These are phyloP conservation scores for Ispidina lecontei DNA, from an alignment of 2,797 vertebrate species.

Conservation along the genomic window DNA sequence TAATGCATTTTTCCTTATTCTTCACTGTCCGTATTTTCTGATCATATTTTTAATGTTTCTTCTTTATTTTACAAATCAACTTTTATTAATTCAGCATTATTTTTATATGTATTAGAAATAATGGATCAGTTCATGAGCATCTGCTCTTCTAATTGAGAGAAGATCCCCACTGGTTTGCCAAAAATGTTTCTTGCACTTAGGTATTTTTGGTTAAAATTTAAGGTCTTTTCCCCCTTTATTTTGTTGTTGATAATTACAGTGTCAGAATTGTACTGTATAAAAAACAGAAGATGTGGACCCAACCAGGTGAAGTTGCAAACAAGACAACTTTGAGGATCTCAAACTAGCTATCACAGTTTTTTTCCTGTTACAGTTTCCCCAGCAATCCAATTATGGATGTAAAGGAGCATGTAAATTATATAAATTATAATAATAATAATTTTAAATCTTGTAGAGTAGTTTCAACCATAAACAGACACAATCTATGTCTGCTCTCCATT, in stretches of 20 bases:
- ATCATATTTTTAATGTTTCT: background rate
- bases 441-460: background rate
- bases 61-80: background rate
- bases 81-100: background rate
- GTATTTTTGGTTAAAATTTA: background rate
- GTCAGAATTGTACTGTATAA: background rate
- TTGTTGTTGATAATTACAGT: background rate
- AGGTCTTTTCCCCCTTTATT: background rate
- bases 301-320: background rate
- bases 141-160: background rate
- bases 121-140: background rate
- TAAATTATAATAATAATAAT: background rate
- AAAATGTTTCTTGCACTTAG: background rate
- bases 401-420: background rate
- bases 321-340: background rate
- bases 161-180: background rate
- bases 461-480: background rate
- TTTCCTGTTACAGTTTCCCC: background rate
- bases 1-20: background rate
- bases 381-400: background rate
- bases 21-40: background rate
- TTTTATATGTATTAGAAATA: background rate
- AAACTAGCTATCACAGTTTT: background rate
- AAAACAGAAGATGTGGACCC: background rate
- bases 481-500: background rate